A percentile compares a stretch with the other conserved stretches of the same genome.
These are phyloP conservation scores for Tigriopus japonicus DNA, from an alignment of 1,140 invertebrate genomes.

Conservation along the genomic window DNA sequence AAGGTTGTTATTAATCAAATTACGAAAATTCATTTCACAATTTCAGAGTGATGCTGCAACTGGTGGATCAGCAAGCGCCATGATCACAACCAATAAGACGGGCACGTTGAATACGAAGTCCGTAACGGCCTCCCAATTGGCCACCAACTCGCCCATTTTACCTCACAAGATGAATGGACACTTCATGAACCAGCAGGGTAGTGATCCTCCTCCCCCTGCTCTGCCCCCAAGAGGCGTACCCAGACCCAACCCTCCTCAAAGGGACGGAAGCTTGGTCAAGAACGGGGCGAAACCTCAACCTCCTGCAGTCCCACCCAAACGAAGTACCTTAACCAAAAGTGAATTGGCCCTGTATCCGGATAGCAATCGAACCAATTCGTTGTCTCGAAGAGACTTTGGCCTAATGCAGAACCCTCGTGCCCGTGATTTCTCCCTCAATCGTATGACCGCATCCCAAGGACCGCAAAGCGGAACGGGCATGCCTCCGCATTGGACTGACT, in stretches of 20 bases:
- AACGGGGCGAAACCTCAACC: background rate
- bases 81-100: constrained; percentile 20
- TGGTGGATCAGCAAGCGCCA: background rate
- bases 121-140: constrained; percentile 69
- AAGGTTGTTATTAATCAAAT: too few relatives aligned
- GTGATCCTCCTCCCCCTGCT: background rate
- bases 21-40: background rate
- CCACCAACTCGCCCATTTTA: constrained; percentile 47
- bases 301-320: background rate
- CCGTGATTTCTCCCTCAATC: background rate
- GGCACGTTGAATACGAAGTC: constrained; percentile 69
- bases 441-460: background rate
- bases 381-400: background rate
- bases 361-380: background rate
- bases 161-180: constrained; percentile 6
- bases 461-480: background rate
- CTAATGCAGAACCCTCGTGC: background rate
- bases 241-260: background rate
- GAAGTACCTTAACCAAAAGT: background rate
- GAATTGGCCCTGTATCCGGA: background rate
- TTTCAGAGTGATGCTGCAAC: background rate
- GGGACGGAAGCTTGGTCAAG: background rate
- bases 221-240: background rate
- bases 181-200: too few relatives aligned
- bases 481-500: background rate